Evolutionary conservation across 23 tunicate genomes (phyloP), one percentile per base, ranked within the genome.

Genomic region (Aplidium turbinatum): DNA sequence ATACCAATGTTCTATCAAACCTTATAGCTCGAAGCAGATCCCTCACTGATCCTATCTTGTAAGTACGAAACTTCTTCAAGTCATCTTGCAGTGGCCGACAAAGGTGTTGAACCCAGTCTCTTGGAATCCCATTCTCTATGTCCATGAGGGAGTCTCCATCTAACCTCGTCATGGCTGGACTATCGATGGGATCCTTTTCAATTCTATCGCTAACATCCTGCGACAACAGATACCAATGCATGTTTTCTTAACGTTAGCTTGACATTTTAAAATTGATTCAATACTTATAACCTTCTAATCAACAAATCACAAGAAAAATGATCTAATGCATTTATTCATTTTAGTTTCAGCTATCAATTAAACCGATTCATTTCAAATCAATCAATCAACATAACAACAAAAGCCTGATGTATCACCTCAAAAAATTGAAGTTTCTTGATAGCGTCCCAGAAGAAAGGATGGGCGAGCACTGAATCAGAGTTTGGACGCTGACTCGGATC

Each of bases 121-220:
- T 73, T 3, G 79, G 80, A 38, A 89, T 61, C 6, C 78, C 85
- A 22, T 81, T 54, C n/a, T 72, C 60, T 63, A 81, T 72, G 38
- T 72, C 87, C 29, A n/a, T 23, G 13, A 65, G 50, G 21, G 72
- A 58, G 36, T 77, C 81, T 0, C 72, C 28, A 18, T 89, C 89
- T 25, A 89, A 38, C 23, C 55, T 61, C 31, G 24, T 57, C 89
- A 89, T 89, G 23, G 86, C 53, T 56, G 47, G 5, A 69, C 87
- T 89, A 25, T 89, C 89, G 18, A 45, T 47, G 11, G 84, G 73
- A 36, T 89, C 96, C 42, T 89, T 89, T 36, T 89, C 96, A 0
- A 78, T 54, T 50, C 96, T 73, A 56, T 89, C 96, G 72, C 96
- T 89, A 0, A 89, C 96, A 72, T 89, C 96, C 85, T 89, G 83